Percentiles rank a stretch among this genome's conserved stretches.
These are phyloP conservation scores for Periophthalmodon schlosseri DNA, from an alignment of 2,113 vertebrate species.

Conservation along the genomic window DNA sequence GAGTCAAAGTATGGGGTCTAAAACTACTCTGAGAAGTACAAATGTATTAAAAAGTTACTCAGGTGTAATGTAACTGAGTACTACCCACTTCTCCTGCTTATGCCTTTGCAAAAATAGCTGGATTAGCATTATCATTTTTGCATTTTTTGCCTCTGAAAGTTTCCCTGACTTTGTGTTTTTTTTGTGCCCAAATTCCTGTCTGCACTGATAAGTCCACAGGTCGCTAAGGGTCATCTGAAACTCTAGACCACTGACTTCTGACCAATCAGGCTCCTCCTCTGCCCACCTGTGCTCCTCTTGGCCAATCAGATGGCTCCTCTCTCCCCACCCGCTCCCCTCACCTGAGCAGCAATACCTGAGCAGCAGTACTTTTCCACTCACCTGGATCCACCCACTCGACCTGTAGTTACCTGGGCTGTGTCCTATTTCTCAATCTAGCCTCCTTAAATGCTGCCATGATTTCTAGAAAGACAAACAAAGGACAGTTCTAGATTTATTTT, in stretches of 20 bases:
- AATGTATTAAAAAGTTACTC: no score
- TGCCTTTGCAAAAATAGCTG: no score
- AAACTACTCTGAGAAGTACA: no score
- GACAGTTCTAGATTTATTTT: no score
- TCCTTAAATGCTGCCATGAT: no score
- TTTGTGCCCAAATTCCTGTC: not conserved
- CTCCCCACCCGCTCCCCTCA: not conserved
- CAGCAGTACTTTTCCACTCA: slow-evolving; percentile 9
- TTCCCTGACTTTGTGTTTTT: not conserved
- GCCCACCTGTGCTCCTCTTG: not conserved
- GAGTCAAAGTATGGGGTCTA: no score
- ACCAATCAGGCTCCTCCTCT: not conserved
- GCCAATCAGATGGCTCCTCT: not conserved
- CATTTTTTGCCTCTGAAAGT: not conserved
- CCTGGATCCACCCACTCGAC: not conserved
- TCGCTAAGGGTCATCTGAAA: not conserved
- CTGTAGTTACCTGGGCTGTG: not conserved
- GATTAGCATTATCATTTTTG: not conserved
- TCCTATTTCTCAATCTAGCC: not conserved
- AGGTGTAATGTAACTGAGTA: no score
- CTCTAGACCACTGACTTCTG: not conserved
- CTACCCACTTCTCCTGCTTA: no score
- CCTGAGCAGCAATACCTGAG: not conserved
- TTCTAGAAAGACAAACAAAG: no score
- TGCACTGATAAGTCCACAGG: not conserved